Conservation (phyloP, 1,140 invertebrate genomes). For the Episyrphus balteatus region DNA sequence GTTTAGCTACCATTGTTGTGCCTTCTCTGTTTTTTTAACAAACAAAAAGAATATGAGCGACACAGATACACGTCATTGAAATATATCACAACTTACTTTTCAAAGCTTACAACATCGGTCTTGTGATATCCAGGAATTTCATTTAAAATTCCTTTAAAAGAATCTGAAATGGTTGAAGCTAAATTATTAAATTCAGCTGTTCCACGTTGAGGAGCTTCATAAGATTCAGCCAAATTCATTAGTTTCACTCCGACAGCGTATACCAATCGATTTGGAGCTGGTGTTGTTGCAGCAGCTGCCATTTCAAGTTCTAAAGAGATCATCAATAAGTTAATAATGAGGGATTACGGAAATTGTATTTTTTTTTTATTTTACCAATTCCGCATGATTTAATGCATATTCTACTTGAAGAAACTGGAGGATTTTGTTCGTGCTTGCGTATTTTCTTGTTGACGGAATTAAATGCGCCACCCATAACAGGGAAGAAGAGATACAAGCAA, state of each 20-base stretch:
- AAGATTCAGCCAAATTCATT: conserved; percentile 63
- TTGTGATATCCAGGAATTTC: conserved; percentile 62
- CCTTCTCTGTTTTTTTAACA: conserved; percentile 37
- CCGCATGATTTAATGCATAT: conserved; percentile 76
- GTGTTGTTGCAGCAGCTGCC: conserved; percentile 47
- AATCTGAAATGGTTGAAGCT: conserved; percentile 53
- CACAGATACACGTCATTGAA: background rate
- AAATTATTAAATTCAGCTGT: conserved; percentile 61
- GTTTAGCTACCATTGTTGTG: conserved; percentile 49
- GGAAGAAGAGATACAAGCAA: conserved; percentile 83
- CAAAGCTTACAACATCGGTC: conserved; percentile 55
- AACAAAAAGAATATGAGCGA: conserved; percentile 2
- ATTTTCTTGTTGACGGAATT: conserved; percentile 78
- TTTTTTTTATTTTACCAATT: conserved; percentile 41
- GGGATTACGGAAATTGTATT: background rate
- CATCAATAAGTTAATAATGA: background rate
- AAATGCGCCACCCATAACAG: conserved; percentile 70
- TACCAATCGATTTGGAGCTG: conserved; percentile 47
- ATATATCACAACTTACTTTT: conserved; percentile 47
- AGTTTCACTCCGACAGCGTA: conserved; percentile 67
- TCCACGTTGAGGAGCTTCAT: conserved; percentile 53
- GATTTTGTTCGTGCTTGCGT: conserved; percentile 64
- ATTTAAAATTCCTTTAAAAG: conserved; percentile 49
- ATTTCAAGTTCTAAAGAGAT: conserved; percentile 31
- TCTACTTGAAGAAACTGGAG: conserved; percentile 62